phyloP scores from a whole-genome alignment of 2,797 vertebrate genomes.

The Emys orbicularis region DNA sequence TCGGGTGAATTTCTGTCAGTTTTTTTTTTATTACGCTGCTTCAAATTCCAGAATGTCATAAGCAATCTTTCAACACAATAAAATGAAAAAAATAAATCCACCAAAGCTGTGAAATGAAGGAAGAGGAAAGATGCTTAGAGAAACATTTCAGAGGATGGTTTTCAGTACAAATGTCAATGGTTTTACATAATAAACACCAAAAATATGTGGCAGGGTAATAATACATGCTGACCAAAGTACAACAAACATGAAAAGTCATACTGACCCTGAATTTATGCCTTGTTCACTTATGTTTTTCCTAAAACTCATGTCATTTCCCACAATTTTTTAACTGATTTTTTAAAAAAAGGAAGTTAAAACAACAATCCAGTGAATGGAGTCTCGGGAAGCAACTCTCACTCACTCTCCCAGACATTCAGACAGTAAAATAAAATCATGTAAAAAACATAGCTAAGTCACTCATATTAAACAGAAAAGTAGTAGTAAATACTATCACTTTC shows the following conservation, averaged over 20 bases:
- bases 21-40: background rate
- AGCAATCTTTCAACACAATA: background rate
- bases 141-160: conserved; percentile 8
- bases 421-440: background rate
- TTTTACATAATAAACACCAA: background rate
- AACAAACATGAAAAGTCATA: conserved; percentile 20
- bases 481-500: background rate
- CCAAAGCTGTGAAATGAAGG: background rate
- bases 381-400: background rate
- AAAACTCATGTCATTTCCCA: background rate
- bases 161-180: conserved; percentile 12
- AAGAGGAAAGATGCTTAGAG: background rate
- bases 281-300: background rate
- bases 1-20: background rate
- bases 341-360: conserved; percentile 17
- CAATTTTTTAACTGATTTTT: background rate
- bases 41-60: background rate
- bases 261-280: conserved; percentile 9
- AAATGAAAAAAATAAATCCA: background rate
- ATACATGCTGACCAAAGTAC: background rate
- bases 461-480: background rate
- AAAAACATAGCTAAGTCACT: background rate
- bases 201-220: background rate
- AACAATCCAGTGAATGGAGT: background rate
- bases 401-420: background rate